Base-by-base conservation (phyloP, 2,888 invertebrate genomes). In the Erebia aethiops region DNA sequence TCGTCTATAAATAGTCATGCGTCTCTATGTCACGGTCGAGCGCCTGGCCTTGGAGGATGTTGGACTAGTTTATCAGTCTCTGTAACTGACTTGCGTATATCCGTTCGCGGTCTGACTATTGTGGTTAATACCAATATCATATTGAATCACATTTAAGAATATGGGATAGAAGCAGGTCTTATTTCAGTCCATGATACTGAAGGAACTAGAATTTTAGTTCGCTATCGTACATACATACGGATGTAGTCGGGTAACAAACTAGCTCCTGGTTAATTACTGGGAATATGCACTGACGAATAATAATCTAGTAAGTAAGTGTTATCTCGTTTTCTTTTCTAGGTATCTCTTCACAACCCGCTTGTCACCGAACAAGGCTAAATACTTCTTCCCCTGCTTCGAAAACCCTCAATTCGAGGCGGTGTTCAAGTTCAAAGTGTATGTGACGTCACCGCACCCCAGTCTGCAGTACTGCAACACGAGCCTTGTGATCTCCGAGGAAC, bases 351-450 rank as follows among this genome's bases (percentile, higher is more conserved):
- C 94, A 0, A 95, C 96, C 0, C 94, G 95, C 8, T 92, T 96
- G 14, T 94, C 95, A 63, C 94, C 95, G 0, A 90, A 94, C 73
- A 93, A 90, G 75, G 96, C 96, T 0, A 94, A 95, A 72, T 88
- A 92, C 73, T 95, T 95, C 72, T 96, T 96, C 81, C 96, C 96
- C 0, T 96, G 96, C 79, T 96, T 97, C 84, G 96, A 96, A 78
- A 96, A 97, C 80, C 95, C 96, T 0, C 94, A 94, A 35, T 95
- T 96, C 78, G 97, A 97, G 87, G 95, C 97, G 0, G 86, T 87
- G 0, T 92, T 88, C 81, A 90, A 88, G 73, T 87, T 93, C 76
- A 86, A 80, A 57, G 88, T 92, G 2, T 83, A 83, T 54, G 74
- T 84, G 10, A 66, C 81, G 5, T 82, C 85, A 0, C 75, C 79